Evolutionary conservation across 2,797 vertebrate genomes (phyloP).

Genomic region (Danio jaintianensis): DNA sequence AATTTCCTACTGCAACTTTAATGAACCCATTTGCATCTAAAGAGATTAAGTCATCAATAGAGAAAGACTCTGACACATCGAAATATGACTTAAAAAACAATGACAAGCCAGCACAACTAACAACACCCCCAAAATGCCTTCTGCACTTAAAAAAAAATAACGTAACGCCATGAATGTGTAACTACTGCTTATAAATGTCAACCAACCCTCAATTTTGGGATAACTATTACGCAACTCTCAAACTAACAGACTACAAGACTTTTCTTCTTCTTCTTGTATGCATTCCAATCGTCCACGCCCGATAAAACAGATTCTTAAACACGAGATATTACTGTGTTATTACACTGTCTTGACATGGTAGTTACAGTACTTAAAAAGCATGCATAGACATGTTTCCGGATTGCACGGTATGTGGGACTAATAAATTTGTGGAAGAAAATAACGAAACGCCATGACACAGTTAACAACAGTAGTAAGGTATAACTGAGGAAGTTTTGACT

Average conservation of each 20-base stretch:
- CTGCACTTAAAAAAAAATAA: background rate
- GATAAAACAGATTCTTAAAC: constrained; percentile 10
- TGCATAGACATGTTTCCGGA: constrained; percentile 18
- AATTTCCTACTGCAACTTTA: constrained; percentile 53
- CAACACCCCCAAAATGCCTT: background rate
- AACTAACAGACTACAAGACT: background rate
- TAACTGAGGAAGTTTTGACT: background rate
- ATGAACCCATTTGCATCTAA: constrained; percentile 35
- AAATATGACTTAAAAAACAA: background rate
- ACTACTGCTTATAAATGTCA: background rate
- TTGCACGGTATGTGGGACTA: background rate
- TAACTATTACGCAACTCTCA: background rate
- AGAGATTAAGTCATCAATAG: constrained; percentile 23
- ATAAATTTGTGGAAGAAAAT: background rate
- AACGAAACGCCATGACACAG: background rate
- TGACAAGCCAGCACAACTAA: background rate
- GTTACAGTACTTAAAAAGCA: constrained; percentile 3
- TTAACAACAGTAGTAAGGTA: background rate
- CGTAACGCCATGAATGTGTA: background rate
- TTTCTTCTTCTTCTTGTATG: background rate
- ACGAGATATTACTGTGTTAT: background rate
- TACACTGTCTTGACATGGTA: constrained; percentile 1
- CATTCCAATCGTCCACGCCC: background rate
- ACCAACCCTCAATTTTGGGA: background rate
- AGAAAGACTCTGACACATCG: background rate